Evolutionary conservation across 2,888 invertebrate species (phyloP).

Genomic region (Sipunculus nudus): DNA sequence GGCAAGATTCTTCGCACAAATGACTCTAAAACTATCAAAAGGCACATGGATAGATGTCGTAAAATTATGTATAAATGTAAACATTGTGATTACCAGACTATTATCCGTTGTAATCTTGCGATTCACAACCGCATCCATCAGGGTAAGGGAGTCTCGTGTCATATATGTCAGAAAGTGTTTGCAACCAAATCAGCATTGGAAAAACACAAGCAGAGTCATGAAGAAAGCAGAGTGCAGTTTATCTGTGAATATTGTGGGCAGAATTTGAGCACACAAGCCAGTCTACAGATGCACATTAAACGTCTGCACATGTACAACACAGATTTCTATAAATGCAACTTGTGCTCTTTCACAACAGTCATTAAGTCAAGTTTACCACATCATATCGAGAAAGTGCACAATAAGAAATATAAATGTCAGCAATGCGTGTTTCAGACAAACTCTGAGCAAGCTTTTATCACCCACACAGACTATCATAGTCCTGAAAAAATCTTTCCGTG

Average conservation of each 20-base stretch:
- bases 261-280: constrained; percentile 22
- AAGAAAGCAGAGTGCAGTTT: constrained; percentile 12
- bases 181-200: constrained; percentile 18
- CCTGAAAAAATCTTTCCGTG: constrained; percentile 25
- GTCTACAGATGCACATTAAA: constrained; percentile 25
- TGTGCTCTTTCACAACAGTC: constrained; percentile 26
- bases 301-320: constrained; percentile 18
- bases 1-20: constrained; percentile 2
- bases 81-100: constrained; percentile 27
- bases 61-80: constrained; percentile 17
- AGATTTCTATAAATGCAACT: constrained; percentile 11
- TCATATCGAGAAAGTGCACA: constrained; percentile 25
- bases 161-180: constrained; percentile 22
- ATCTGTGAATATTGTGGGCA: constrained; percentile 26
- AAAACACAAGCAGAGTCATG: constrained; percentile 16
- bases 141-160: constrained; percentile 25
- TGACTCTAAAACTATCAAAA: constrained; percentile 24
- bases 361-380: constrained; percentile 28
- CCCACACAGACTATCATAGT: constrained; percentile 26
- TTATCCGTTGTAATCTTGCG: constrained; percentile 16
- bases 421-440: constrained; percentile 28
- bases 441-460: constrained; percentile 11
- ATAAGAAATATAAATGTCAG: constrained; percentile 25
- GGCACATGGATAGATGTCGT: constrained; percentile 33
- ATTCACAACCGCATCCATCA: constrained; percentile 28